Base-by-base conservation (phyloP, 2,113 vertebrate species). In the Phaethornis superciliosus region DNA sequence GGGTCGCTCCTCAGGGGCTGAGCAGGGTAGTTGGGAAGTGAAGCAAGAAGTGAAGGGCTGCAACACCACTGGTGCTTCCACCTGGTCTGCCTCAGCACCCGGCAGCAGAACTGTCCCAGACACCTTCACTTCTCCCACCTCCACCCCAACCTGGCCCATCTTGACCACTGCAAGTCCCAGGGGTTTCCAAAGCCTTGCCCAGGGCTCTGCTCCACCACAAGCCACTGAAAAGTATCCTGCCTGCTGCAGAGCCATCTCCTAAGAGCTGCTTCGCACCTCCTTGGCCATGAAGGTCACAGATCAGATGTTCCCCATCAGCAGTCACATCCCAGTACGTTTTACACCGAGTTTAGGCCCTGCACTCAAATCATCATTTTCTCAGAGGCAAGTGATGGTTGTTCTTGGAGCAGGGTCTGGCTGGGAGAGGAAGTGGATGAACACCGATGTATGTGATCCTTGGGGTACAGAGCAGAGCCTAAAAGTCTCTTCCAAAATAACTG, bases 221-320 rank as follows among this genome's bases (percentile, higher is more conserved):
- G 60, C 59, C 89, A 15, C 83, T 1, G 42, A 22, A 4, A 27
- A 44, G 83, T 35, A 14, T 15, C 69, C 91, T 18, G 93, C 65
- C 68, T 20, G 68, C 81, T 20, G 77, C 19, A 0, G 5, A 68
- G 44, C 7, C 3, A 5, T 14, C 83, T 74, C 86, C 60, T 4
- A 56, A 7, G 85, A 33, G 28, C 4, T 60, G 3, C 79, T 82
- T 89, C 75, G 32, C 92, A 80, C 88, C 90, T 96, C 75, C 51
- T 2, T 0, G 11, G 70, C 74, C 8, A 0, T 1, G 3, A 4
- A 44, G 81, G 93, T 93, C 95, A 49, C 85, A 18, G 62, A 32
- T 62, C 95, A 96, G 85, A 58, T 94, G 88, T 95, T 94, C 81
- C 55, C 81, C 82, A 40, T 68, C 89, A 63, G 52, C 89, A n/a